Conservation (phyloP, 2,888 invertebrate genomes). For the Trachelus iudaicus region DNA sequence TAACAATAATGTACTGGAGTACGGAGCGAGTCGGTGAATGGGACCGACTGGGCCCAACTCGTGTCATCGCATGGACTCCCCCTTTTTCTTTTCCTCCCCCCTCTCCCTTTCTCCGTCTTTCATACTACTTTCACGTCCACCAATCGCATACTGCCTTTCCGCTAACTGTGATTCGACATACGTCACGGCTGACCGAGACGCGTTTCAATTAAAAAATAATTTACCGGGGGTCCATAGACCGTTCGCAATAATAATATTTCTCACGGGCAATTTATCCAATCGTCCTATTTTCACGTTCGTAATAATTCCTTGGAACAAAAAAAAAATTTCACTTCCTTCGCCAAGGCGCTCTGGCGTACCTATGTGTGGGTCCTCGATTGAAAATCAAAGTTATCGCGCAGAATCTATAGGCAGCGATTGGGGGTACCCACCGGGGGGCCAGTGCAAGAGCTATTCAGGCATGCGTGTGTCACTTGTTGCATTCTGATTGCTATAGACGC, state of each 20-base stretch:
- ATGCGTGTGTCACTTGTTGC: conserved; percentile 56
- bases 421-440: neutral
- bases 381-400: neutral
- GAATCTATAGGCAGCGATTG: neutral
- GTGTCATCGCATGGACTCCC: neutral
- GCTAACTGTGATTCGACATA: neutral
- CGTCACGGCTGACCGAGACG: neutral
- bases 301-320: neutral
- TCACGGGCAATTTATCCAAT: no score
- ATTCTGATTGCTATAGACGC: conserved; percentile 55
- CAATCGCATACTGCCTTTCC: conserved; percentile 34
- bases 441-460: neutral
- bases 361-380: neutral
- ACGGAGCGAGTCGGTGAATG: conserved; percentile 55
- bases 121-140: conserved; percentile 12
- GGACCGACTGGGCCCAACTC: conserved; percentile 22
- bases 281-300: no score
- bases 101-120: neutral
- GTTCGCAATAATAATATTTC: neutral
- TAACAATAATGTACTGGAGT: conserved; percentile 61
- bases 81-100: neutral
- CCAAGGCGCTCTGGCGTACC: no score
- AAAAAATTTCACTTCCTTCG: no score
- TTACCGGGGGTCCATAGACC: neutral
- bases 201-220: neutral